These are phyloP conservation scores for Dugesia japonica DNA, from an alignment of 2,888 invertebrate genomes.

Conservation along the genomic window DNA sequence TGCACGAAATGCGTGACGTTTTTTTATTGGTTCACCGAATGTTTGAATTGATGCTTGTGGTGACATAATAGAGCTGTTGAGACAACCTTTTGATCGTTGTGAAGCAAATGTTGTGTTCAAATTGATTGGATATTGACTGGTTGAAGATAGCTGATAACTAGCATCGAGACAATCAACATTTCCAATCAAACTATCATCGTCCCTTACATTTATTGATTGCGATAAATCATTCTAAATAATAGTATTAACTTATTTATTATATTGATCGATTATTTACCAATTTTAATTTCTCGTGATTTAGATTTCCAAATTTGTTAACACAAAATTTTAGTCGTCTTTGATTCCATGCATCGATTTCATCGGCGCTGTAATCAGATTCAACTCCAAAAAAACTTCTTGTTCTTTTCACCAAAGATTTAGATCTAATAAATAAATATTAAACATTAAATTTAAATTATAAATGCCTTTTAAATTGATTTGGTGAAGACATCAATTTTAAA, in stretches of 20 bases:
- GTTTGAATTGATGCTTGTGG: not conserved
- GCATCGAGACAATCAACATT: not conserved
- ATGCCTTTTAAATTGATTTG: too few relatives aligned
- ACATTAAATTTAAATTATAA: too few relatives aligned
- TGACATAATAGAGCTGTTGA: not conserved
- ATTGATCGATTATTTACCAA: not conserved
- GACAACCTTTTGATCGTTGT: not conserved
- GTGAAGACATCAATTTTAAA: too few relatives aligned
- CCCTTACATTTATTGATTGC: not conserved
- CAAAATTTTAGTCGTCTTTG: constrained; percentile 22
- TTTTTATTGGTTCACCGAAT: not conserved
- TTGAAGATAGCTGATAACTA: not conserved
- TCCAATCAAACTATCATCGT: not conserved
- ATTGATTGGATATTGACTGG: not conserved
- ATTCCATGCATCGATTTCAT: constrained; percentile 27
- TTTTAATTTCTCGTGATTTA: constrained; percentile 12
- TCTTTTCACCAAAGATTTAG: not conserved
- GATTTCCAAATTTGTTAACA: constrained; percentile 28
- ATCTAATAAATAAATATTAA: not conserved
- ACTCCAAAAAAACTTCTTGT: constrained; percentile 26
- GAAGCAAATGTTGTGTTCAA: not conserved
- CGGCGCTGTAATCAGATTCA: not conserved
- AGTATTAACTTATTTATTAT: too few relatives aligned
- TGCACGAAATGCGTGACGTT: not conserved
- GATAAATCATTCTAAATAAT: not conserved